Percentiles rank a stretch among this genome's conserved stretches.
Conservation (phyloP, 2,113 vertebrate genomes). For the Sebastes schlegelii region DNA sequence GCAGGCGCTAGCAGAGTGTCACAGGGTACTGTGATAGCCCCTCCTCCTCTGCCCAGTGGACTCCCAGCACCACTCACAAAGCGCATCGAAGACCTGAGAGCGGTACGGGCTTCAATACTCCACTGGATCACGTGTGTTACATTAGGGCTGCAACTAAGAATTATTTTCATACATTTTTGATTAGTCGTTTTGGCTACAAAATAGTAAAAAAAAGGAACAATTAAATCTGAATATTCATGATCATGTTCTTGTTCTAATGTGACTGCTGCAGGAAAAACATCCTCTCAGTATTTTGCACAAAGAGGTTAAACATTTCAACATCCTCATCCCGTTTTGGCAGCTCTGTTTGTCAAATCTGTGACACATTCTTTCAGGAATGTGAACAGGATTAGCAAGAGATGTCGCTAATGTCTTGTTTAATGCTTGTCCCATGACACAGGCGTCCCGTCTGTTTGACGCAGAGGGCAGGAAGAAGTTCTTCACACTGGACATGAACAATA, state of each 20-base stretch:
- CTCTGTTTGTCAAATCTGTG: background rate
- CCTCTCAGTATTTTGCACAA: background rate
- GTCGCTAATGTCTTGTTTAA: background rate
- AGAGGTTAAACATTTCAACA: background rate
- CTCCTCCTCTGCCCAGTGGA: constrained; percentile 90
- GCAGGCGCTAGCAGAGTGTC: constrained; percentile 62
- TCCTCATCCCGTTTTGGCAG: background rate
- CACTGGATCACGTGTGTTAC: background rate
- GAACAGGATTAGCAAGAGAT: background rate
- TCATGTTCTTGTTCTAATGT: background rate
- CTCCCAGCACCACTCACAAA: constrained; percentile 90
- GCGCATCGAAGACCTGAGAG: constrained; percentile 94
- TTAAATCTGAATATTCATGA: background rate
- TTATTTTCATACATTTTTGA: background rate
- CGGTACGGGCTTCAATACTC: constrained; percentile 78
- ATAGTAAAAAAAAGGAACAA: background rate
- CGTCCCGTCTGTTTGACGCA: constrained; percentile 95
- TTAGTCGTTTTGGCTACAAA: background rate
- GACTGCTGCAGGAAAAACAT: background rate
- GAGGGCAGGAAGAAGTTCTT: constrained; percentile 99
- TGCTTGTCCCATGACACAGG: constrained; percentile 78
- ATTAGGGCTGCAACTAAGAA: background rate
- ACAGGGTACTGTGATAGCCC: constrained; percentile 72
- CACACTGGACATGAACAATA: constrained; percentile 99
- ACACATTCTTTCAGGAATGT: background rate